Evolutionary conservation across 2,888 invertebrate genomes (phyloP), one percentile per base, ranked within the genome.

Genomic region (Andrena flavipes): DNA sequence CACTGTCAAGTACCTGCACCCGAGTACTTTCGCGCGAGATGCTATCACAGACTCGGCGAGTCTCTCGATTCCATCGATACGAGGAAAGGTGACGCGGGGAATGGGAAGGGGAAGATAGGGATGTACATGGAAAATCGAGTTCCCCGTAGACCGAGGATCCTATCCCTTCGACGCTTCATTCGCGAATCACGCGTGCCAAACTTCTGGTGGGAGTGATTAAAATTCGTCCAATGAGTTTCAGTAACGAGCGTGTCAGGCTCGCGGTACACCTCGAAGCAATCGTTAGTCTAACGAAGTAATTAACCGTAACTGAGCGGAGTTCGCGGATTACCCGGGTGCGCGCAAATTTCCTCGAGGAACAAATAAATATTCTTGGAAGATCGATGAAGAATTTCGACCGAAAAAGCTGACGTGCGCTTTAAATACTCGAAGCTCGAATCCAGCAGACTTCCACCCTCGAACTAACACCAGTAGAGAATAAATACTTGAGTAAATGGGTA

Each of bases 131-230:
- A 70, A 76, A 76, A 48, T 60, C 33, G 26, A 70, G 54, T 73
- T 63, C 29, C 68, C 2, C 33, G 56, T 48, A 63, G 29, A 16
- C 4, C 26, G 26, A 49, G 59, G 49, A 59, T 23, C 8, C 51
- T n/a, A 10, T 16, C 10, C 8, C 23, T 20, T 20, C 30, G 0
- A n/a, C 4, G 48, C 2, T 10, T 33, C 54, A 56, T 63, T 20
- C 20, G 20, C 42, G 20, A 69, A 29, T 26, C 13, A 16, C 29
- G 74, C 74, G 82, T 87, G 87, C 87, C 86, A 80, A 88, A 87
- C 88, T 88, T 89, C 85, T 87, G 88, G 81, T 86, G 81, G 80
- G 72, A 51, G 79, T 87, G 82, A 90, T 91, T 91, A 87, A 91
- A 90, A 91, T 90, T 90, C 88, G 90, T 88, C 89, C 82, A 60